These are phyloP conservation scores for Archocentrus centrarchus DNA, from an alignment of 2,113 vertebrate genomes.

Conservation along the genomic window DNA sequence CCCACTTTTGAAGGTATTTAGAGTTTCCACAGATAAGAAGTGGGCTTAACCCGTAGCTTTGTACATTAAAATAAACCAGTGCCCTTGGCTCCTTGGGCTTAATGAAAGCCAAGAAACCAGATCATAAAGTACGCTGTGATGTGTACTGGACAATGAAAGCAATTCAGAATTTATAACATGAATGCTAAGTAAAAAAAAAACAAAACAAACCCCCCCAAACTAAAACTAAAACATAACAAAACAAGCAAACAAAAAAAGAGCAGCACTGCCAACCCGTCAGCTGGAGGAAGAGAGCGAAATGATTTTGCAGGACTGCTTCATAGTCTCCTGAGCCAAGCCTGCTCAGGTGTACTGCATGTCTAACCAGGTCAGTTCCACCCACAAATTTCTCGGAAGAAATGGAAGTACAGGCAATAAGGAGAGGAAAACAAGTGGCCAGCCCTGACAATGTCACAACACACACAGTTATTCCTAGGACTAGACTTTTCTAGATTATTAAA, in stretches of 20 bases:
- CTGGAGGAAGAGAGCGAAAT: neutral
- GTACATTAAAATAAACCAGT: neutral
- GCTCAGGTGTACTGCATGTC: neutral
- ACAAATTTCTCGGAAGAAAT: neutral
- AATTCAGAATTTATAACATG: neutral
- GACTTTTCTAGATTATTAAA: neutral
- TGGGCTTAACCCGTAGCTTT: neutral
- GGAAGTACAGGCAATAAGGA: slow-evolving; percentile 1
- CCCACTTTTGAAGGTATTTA: neutral
- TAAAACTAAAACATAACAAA: no score
- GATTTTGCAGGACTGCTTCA: neutral
- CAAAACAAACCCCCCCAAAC: neutral
- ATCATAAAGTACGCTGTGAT: neutral
- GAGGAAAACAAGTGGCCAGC: neutral
- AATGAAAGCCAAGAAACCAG: neutral
- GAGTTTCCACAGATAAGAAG: neutral
- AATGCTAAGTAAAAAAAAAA: neutral
- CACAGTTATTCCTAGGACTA: neutral
- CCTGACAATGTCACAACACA: neutral
- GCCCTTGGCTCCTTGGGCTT: neutral
- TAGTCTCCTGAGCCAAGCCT: neutral
- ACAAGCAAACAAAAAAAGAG: neutral
- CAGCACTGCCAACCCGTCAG: neutral
- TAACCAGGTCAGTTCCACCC: neutral
- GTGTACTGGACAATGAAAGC: neutral